Evolutionary conservation across 2,888 invertebrate species (phyloP).

Genomic region (Aplocera efformata): DNA sequence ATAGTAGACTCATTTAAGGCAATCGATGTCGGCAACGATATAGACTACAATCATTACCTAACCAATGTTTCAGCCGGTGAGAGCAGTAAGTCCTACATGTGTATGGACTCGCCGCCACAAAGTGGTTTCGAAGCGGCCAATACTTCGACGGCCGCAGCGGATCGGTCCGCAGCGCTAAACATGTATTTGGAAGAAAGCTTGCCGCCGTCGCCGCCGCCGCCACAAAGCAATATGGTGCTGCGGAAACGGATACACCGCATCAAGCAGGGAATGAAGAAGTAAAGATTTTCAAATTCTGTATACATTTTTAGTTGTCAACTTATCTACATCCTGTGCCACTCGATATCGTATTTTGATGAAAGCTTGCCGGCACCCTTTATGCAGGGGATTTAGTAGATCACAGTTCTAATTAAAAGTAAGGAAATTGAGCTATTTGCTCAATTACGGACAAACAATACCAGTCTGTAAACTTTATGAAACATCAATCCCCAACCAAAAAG

Average conservation of each 20-base stretch:
- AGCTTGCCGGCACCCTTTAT: no score
- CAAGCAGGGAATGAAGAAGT: conserved; percentile 93
- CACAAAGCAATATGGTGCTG: conserved; percentile 92
- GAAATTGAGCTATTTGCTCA: no score
- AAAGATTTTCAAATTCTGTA: conserved; percentile 24
- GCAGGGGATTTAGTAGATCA: no score
- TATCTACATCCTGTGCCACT: neutral
- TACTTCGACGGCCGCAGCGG: conserved; percentile 66
- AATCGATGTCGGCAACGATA: no score
- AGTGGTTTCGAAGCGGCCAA: conserved; percentile 76
- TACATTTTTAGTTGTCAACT: no score
- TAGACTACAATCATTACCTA: no score
- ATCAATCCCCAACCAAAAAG: no score
- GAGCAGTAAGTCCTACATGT: conserved; percentile 79
- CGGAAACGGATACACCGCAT: conserved; percentile 92
- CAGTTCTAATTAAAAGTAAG: no score
- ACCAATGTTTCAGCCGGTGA: conserved; percentile 67
- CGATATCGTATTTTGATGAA: no score
- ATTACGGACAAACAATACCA: no score
- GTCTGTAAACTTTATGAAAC: no score
- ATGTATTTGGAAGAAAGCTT: conserved; percentile 71
- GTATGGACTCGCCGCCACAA: conserved; percentile 81
- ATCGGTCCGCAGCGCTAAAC: conserved; percentile 37
- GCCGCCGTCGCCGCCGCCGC: conserved; percentile 82
- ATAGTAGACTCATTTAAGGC: no score